phyloP scores from a whole-genome alignment of 35 echinoderm and acorn worm genomes.

The Hemicentrotus pulcherrimus region DNA sequence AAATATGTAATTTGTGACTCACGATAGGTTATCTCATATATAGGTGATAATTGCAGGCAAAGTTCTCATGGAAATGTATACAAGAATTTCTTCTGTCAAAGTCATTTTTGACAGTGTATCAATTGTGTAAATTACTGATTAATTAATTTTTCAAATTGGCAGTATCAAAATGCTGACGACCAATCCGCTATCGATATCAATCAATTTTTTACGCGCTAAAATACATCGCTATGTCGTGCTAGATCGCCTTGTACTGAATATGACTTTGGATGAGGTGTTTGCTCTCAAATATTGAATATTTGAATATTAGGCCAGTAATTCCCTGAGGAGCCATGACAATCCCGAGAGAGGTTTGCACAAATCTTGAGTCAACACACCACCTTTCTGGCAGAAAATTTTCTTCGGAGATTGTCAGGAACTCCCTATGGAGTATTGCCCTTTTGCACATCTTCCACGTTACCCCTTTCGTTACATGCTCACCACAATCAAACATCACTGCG shows the following conservation, averaged over 20 bases:
- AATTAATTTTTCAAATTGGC: background rate
- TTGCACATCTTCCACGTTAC: background rate
- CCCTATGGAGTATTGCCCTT: background rate
- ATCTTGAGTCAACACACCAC: background rate
- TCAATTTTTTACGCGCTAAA: background rate
- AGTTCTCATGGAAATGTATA: background rate
- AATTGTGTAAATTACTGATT: background rate
- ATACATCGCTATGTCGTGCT: background rate
- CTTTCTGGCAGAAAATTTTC: background rate
- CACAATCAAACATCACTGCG: background rate
- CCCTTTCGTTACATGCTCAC: background rate
- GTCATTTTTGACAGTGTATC: background rate
- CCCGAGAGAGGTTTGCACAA: background rate
- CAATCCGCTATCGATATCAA: background rate
- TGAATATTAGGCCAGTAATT: constrained; percentile 18
- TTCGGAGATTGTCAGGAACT: background rate
- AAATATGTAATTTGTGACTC: background rate
- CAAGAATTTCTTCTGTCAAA: background rate
- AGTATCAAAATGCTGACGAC: background rate
- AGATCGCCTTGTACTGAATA: background rate
- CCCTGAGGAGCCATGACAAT: background rate
- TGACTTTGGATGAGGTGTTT: constrained; percentile 10
- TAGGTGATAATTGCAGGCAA: background rate
- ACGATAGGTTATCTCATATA: background rate
- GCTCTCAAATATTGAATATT: background rate